Evolutionary conservation across 2,888 invertebrate species (phyloP).

Genomic region (Parnassius mnemosyne): DNA sequence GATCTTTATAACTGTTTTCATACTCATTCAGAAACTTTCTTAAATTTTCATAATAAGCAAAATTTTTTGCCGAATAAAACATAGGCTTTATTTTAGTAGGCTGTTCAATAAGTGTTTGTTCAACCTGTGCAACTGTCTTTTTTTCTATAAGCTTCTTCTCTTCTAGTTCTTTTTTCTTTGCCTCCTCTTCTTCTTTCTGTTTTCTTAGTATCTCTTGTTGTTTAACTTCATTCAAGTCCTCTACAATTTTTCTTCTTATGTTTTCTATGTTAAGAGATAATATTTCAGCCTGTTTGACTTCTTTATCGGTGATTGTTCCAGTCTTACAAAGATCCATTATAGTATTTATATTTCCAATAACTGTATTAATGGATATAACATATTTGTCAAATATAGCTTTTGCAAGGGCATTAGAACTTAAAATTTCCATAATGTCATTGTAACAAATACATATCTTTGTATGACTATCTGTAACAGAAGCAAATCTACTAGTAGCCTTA

Average conservation of each 20-base stretch:
- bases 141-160: constrained; percentile 44
- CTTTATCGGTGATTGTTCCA: constrained; percentile 68
- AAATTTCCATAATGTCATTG: constrained; percentile 74
- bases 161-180: constrained; percentile 48
- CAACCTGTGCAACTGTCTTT: constrained; percentile 34
- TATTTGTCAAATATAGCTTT: constrained; percentile 69
- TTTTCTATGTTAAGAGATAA: constrained; percentile 71
- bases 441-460: constrained; percentile 78
- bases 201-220: constrained; percentile 47
- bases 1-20: constrained; percentile 79
- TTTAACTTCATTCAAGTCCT: constrained; percentile 55
- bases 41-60: constrained; percentile 79
- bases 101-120: constrained; percentile 37
- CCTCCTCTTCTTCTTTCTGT: constrained; percentile 53
- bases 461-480: constrained; percentile 80
- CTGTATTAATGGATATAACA: constrained; percentile 55
- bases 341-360: constrained; percentile 64
- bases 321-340: constrained; percentile 69
- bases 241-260: constrained; percentile 62
- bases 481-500: constrained; percentile 66
- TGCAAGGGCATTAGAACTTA: constrained; percentile 63
- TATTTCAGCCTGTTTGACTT: constrained; percentile 78
- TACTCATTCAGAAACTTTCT: constrained; percentile 80
- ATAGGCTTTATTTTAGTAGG: constrained; percentile 48
- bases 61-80: constrained; percentile 72